A percentile compares a stretch with the other conserved stretches of the same genome.
Conservation (phyloP, 1,140 invertebrate genomes). For the Neotoxoptera formosana region DNA sequence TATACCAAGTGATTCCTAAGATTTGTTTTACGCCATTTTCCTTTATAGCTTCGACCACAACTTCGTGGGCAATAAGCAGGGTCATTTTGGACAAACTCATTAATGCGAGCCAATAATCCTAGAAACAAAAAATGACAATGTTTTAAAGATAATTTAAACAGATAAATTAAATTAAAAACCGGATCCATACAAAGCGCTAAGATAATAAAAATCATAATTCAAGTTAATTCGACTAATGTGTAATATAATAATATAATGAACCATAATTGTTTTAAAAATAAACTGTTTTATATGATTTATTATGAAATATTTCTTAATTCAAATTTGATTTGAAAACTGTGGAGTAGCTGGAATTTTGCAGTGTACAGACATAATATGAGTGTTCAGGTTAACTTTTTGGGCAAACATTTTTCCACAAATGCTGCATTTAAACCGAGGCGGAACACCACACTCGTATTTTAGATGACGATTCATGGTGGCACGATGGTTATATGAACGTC, state of each 20-base stretch:
- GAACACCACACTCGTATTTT: slow-evolving; percentile 70
- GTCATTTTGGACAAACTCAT: slow-evolving; percentile 42
- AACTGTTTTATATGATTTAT: not conserved
- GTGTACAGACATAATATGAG: slow-evolving; percentile 56
- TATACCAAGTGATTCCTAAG: slow-evolving; percentile 60
- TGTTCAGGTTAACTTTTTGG: slow-evolving; percentile 67
- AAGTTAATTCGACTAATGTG: slow-evolving; percentile 22
- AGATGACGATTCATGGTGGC: slow-evolving; percentile 63
- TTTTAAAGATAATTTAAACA: not conserved
- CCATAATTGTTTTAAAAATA: slow-evolving; percentile 17
- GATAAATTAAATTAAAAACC: not conserved
- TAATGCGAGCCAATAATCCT: slow-evolving; percentile 32
- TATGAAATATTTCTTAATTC: not conserved
- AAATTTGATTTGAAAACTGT: slow-evolving; percentile 16
- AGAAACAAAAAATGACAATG: not conserved
- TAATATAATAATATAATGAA: not conserved
- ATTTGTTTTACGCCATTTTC: slow-evolving; percentile 66
- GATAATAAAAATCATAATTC: slow-evolving; percentile 18
- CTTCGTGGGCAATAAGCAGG: slow-evolving; percentile 52
- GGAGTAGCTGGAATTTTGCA: not conserved
- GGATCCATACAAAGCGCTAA: slow-evolving; percentile 41
- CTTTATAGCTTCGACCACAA: slow-evolving; percentile 60
- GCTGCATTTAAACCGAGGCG: slow-evolving; percentile 79
- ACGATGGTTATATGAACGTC: slow-evolving; percentile 63
- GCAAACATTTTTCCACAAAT: slow-evolving; percentile 80